phyloP scores from a whole-genome alignment of 2,888 invertebrate genomes.

The Dioctria rufipes region DNA sequence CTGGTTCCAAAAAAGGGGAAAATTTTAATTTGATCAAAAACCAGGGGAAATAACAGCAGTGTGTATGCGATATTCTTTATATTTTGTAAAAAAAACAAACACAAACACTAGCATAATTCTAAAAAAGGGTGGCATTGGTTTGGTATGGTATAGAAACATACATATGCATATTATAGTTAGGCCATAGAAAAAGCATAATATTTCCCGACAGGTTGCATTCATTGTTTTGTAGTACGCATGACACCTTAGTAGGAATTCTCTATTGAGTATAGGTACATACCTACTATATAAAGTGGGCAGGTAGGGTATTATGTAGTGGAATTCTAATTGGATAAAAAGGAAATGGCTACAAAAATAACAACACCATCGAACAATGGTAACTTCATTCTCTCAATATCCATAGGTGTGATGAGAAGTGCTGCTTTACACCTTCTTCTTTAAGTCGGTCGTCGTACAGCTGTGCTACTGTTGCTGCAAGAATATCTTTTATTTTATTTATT shows the following conservation, averaged over 20 bases:
- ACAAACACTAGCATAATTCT: neutral
- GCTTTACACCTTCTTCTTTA: slow-evolving; percentile 2
- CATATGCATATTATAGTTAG: too few species aligned
- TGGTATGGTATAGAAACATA: neutral
- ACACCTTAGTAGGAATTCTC: neutral
- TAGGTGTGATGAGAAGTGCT: slow-evolving; percentile 41
- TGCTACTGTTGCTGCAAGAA: slow-evolving; percentile 23
- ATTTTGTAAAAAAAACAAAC: neutral
- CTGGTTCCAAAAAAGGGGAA: slow-evolving; percentile 34
- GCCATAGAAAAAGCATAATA: too few species aligned
- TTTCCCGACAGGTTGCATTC: slow-evolving; percentile 24
- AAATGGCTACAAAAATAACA: slow-evolving; percentile 54
- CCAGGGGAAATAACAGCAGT: neutral
- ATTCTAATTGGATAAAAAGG: slow-evolving; percentile 56
- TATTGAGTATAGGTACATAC: too few species aligned
- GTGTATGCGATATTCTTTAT: neutral
- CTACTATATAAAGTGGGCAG: slow-evolving; percentile 48
- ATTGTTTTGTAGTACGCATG: neutral
- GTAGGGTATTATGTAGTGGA: slow-evolving; percentile 48
- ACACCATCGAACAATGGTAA: slow-evolving; percentile 39
- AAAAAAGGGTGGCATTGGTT: neutral
- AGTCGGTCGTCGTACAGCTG: neutral
- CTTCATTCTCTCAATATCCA: slow-evolving; percentile 45
- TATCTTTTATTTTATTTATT: slow-evolving; percentile 7
- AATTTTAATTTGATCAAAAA: neutral